These are phyloP conservation scores for Scopus umbretta DNA, from an alignment of 2,113 vertebrate genomes.

Conservation along the genomic window DNA sequence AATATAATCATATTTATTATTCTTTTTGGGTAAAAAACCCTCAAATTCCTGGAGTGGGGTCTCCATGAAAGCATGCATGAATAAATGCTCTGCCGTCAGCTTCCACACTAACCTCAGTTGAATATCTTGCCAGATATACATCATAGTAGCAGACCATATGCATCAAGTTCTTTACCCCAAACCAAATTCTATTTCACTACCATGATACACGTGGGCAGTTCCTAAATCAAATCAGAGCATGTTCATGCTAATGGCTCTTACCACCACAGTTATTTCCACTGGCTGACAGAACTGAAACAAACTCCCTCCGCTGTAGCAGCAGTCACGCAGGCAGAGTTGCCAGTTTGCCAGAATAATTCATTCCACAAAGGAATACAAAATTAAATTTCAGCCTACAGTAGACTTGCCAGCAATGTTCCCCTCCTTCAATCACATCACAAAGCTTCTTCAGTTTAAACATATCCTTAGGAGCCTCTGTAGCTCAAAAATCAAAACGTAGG, in stretches of 20 bases:
- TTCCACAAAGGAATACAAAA: background rate
- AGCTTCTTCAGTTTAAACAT: background rate
- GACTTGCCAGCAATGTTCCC: background rate
- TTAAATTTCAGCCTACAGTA: background rate
- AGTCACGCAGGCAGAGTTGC: background rate
- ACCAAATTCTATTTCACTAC: background rate
- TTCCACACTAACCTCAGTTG: background rate
- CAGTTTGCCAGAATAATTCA: rapidly evolving
- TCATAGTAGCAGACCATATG: background rate
- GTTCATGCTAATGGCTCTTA: background rate
- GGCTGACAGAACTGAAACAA: background rate
- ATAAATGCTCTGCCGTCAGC: background rate
- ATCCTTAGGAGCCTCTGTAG: background rate
- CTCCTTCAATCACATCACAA: background rate
- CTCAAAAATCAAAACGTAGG: background rate
- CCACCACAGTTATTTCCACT: background rate
- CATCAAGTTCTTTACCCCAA: background rate
- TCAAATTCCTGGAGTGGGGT: background rate
- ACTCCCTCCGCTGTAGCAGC: rapidly evolving
- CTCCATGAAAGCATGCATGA: background rate
- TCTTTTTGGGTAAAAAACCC: background rate
- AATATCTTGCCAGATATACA: background rate
- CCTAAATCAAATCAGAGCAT: background rate
- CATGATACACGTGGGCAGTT: background rate
- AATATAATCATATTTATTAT: background rate